Conservation (phyloP, 1,140 invertebrate species). For the Papilio glaucus region DNA sequence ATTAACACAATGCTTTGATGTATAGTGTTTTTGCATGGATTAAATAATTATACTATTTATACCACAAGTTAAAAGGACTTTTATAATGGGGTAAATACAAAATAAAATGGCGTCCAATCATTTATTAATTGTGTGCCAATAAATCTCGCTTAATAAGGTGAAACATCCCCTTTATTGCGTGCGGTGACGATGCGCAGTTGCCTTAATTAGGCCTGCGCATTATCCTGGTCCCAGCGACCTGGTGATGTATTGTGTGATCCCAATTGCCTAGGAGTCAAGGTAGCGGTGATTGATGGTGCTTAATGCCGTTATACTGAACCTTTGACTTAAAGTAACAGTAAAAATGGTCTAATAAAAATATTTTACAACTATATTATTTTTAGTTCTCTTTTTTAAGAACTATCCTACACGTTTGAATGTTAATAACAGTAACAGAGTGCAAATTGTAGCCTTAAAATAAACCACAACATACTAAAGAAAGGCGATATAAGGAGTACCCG, state of each 20-base stretch:
- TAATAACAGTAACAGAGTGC: too few species aligned
- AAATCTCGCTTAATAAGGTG: conserved; percentile 37
- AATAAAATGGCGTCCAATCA: conserved; percentile 27
- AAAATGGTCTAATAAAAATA: conserved; percentile 13
- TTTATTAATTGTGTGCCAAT: conserved; percentile 36
- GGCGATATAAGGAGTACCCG: too few species aligned
- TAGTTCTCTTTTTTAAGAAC: too few species aligned
- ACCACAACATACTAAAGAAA: too few species aligned
- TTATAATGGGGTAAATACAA: not conserved
- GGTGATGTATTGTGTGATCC: conserved; percentile 25
- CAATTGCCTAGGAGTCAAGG: conserved; percentile 30
- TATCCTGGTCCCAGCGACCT: conserved; percentile 13
- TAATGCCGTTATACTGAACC: conserved; percentile 15
- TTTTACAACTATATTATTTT: too few species aligned
- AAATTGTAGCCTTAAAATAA: too few species aligned
- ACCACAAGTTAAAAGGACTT: too few species aligned
- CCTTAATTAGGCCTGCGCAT: conserved; percentile 35
- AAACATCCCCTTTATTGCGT: conserved; percentile 39
- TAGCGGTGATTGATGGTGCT: conserved; percentile 26
- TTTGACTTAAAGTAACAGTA: not conserved
- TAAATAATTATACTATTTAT: too few species aligned
- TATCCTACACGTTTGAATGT: too few species aligned
- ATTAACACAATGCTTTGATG: too few species aligned
- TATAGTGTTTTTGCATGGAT: too few species aligned
- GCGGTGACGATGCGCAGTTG: conserved; percentile 32